These are phyloP conservation scores for Cinara cedri DNA, from an alignment of 2,888 invertebrate species.

Conservation along the genomic window DNA sequence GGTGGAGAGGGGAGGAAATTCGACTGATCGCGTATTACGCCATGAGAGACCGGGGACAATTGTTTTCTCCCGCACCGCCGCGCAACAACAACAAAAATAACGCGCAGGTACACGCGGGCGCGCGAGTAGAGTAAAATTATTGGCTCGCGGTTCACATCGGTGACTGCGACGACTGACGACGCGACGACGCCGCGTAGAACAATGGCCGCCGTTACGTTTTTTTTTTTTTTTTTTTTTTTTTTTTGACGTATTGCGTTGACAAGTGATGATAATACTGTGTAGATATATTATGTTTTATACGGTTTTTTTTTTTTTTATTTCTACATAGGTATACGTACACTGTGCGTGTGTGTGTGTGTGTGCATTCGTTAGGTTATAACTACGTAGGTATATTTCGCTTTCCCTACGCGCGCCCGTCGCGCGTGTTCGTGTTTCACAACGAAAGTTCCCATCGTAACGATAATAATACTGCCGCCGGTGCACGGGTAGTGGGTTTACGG, in stretches of 20 bases:
- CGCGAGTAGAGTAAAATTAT: neutral
- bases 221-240: too few relatives aligned
- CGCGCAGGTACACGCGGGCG: neutral
- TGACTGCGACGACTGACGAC: neutral
- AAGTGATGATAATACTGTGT: neutral
- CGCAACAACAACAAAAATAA: conserved; percentile 3
- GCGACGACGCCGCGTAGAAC: conserved; percentile 1
- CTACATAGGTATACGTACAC: neutral
- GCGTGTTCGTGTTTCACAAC: conserved; percentile 27
- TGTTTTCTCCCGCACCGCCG: neutral
- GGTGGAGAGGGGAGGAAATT: too few relatives aligned
- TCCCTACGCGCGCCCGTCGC: conserved; percentile 9
- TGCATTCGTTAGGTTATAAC: too few relatives aligned
- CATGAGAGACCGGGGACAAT: too few relatives aligned
- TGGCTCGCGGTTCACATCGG: conserved; percentile 27
- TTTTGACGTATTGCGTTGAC: conserved; percentile 22
- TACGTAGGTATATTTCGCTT: neutral
- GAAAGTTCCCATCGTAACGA: conserved; percentile 3
- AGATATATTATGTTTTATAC: neutral
- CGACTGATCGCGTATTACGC: too few relatives aligned
- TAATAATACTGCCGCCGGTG: too few relatives aligned
- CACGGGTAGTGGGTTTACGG: too few relatives aligned
- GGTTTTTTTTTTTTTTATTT: neutral
- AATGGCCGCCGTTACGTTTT: conserved; percentile 26
- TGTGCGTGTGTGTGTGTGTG: neutral